Base-by-base conservation (phyloP, 2,888 invertebrate species). In the Brachypalpus laphriformis region DNA sequence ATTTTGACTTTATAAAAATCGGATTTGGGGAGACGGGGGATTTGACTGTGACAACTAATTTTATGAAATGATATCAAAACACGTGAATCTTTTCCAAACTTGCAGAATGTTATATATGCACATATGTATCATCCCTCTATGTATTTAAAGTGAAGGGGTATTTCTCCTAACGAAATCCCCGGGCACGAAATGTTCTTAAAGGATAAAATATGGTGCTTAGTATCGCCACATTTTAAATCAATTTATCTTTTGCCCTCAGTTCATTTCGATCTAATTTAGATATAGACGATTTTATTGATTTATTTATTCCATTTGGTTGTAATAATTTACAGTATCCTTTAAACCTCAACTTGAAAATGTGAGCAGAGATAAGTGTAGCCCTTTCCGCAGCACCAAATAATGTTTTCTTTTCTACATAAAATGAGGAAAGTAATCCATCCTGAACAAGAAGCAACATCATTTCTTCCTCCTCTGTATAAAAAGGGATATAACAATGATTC, bases 401-500 rank as follows among this genome's bases (percentile, higher is more conserved):
- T 77, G 68, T 70, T 59, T 76, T 77, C 51, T 77, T 77, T 70
- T 59, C 77, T 42, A 31, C 59, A 51, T 59, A 51, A 76, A 76
- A 70, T 59, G 68, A 59, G 68, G 34, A 68, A 70, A 54, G 59
- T 54, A 61, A 77, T 77, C 68, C 68, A 61, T 77, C 59, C 77
- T 70, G 16, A 47, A 77, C 34, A 51, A 70, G 66, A 59, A 76
- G 76, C 40, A 76, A 25, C 76, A 76, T 66, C 28, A 74, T 61
- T 59, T 47, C 42, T 66, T 49, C 49, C 47, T 68, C 31, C 37
- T 42, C 18, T 22, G 14, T 28, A 2, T 25, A 68, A 66, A 49
- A 68, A 31, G 51, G 76, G 68, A 76, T 76, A 70, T 57, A 77
- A 77, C 77, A 77, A 76, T 76, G 76, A 76, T 70, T 77, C 66